Conservation (phyloP, 2,888 invertebrate genomes). For the Lycocerus yunnanus region DNA sequence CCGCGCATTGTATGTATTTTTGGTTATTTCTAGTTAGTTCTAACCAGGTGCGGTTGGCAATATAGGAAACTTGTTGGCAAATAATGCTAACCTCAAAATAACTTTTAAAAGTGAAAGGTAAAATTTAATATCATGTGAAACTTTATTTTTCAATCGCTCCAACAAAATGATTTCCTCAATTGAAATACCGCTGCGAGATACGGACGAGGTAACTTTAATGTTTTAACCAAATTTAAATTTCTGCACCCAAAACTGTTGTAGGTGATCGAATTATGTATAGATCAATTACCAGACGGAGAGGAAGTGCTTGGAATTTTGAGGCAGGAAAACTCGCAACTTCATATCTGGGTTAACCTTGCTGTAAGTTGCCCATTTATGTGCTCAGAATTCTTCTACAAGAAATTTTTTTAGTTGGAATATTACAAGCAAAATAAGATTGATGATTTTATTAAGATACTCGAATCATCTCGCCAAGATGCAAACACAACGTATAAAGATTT, state of each 20-base stretch:
- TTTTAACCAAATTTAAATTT: not conserved
- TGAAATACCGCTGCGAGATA: slow-evolving; percentile 90
- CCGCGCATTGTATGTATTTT: not conserved
- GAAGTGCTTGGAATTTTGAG: slow-evolving; percentile 94
- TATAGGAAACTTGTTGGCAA: not conserved
- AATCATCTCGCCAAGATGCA: slow-evolving; percentile 84
- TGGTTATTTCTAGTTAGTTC: not conserved
- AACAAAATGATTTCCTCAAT: slow-evolving; percentile 65
- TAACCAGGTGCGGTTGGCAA: not conserved
- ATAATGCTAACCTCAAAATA: not conserved
- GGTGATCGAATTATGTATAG: slow-evolving; percentile 96
- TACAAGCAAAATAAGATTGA: slow-evolving; percentile 91
- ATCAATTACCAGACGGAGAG: slow-evolving; percentile 93
- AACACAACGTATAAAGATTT: slow-evolving; percentile 86
- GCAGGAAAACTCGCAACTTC: slow-evolving; percentile 91
- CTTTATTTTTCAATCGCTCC: not conserved
- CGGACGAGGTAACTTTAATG: slow-evolving; percentile 77
- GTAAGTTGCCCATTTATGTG: slow-evolving; percentile 66
- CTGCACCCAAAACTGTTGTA: slow-evolving; percentile 48
- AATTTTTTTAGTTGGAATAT: slow-evolving; percentile 81
- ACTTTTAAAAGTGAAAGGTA: not conserved
- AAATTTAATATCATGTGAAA: not conserved
- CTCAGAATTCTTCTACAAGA: not conserved
- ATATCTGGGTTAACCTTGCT: slow-evolving; percentile 95
- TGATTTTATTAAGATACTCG: slow-evolving; percentile 94